A percentile compares a stretch with the other conserved stretches of the same genome.
Conservation (phyloP, 2,888 invertebrate genomes). For the Ophion obscuratus region DNA sequence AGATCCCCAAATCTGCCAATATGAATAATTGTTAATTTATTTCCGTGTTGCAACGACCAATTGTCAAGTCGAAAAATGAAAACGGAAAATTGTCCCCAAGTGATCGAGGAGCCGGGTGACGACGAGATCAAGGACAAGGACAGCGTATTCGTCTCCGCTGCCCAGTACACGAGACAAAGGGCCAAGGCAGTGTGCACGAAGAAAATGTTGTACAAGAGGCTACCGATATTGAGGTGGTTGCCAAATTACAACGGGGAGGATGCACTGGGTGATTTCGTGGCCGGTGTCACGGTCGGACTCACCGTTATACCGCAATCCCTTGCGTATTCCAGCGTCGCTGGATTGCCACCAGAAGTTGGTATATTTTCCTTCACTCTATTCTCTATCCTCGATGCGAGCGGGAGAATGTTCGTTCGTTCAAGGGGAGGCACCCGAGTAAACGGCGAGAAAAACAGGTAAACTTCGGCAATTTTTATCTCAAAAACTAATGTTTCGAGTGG, state of each 20-base stretch:
- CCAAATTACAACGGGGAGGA: constrained; percentile 90
- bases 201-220: constrained; percentile 89
- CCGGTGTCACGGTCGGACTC: constrained; percentile 95
- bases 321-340: constrained; percentile 92
- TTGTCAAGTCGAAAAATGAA: background rate
- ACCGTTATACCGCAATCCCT: constrained; percentile 97
- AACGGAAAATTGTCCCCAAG: constrained; percentile 39
- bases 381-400: background rate
- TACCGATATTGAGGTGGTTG: constrained; percentile 92
- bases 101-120: constrained; percentile 81
- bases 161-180: constrained; percentile 84
- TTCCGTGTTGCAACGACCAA: background rate
- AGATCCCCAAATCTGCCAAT: background rate
- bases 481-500: too few species aligned
- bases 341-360: constrained; percentile 89
- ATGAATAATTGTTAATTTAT: background rate
- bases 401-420: background rate
- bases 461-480: too few species aligned
- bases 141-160: constrained; percentile 78
- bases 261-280: constrained; percentile 94
- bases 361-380: background rate
- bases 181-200: constrained; percentile 86
- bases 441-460: too few species aligned
- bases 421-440: too few species aligned
- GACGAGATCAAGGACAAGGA: constrained; percentile 77